Evolutionary conservation across 2,797 vertebrate genomes (phyloP), one percentile per base, ranked within the genome.

Genomic region (Microchirus variegatus): DNA sequence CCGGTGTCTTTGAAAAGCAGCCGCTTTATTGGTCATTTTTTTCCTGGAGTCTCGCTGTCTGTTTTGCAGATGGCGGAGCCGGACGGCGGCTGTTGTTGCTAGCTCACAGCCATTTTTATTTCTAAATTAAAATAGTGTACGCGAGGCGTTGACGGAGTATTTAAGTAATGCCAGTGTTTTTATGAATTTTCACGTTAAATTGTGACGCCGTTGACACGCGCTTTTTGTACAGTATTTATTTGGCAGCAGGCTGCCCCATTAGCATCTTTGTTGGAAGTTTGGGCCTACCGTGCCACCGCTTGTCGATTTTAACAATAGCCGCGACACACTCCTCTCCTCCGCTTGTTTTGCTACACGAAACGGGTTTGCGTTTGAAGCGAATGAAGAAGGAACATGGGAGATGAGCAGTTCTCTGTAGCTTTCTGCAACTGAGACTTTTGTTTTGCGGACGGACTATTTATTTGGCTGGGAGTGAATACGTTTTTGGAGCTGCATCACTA

Each of bases 241-340:
- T 68, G n/a, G 52, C 38, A 67, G 68, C 63, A 56, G 66, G 76
- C 73, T 77, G 70, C 77, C 37, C 40, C 60, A 83, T 86, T 90
- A 91, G 90, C 88, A 90, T 88, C 89, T 90, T 91, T 90, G 89
- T 91, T 89, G 76, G 80, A 82, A 74, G 80, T 70, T 75, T 59
- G 86, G 93, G 93, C 93, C 91, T 80, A 14, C 68, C 45, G 42
- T 81, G 52, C 75, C 86, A 64, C 83, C 84, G 91, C 84, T 78
- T 3, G 84, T 93, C 92, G 90, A 93, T 91, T 93, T 93, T 92
- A 93, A 94, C 92, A 94, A 93, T 91, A 94, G 90, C 92, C 84
- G 82, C 55, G 76, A 67, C 15, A 74, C 75, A 57, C 71, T 81
- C 73, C 43, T 70, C 53, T 82, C 14, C 59, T 56, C 67, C 22